phyloP scores from a whole-genome alignment of 53 echinoderm and acorn worm species.

The Apostichopus leukothele region DNA sequence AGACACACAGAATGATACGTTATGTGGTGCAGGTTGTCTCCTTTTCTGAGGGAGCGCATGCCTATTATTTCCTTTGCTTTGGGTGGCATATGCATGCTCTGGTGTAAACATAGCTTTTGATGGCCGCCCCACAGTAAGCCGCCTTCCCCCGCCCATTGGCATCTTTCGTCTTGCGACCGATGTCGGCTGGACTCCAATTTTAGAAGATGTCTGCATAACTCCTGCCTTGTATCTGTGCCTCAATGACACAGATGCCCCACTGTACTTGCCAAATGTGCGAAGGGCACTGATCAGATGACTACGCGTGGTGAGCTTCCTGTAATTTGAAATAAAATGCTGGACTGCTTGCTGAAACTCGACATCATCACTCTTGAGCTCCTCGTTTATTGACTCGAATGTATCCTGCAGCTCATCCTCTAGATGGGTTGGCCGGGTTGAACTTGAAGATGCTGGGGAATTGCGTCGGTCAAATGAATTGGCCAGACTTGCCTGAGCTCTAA shows the following conservation, averaged over 20 bases:
- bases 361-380: no score
- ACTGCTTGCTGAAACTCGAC: neutral
- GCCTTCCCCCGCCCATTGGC: conserved; percentile 34
- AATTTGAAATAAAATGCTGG: conserved; percentile 4
- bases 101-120: conserved; percentile 16
- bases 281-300: conserved; percentile 1
- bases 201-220: neutral
- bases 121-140: conserved; percentile 29
- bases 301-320: neutral
- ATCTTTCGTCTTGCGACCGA: conserved; percentile 26
- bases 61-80: neutral
- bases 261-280: no score
- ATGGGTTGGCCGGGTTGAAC: no score
- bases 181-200: conserved; percentile 51
- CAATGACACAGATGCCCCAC: no score
- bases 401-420: no score
- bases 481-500: no score
- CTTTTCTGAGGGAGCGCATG: neutral
- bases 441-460: no score
- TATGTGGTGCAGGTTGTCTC: conserved; percentile 28
- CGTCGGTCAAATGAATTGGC: no score
- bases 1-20: neutral
- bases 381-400: no score
- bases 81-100: conserved; percentile 13
- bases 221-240: no score